A percentile compares a stretch with the other conserved stretches of the same genome.
phyloP scores from a whole-genome alignment of 2,113 vertebrate species.

The Cyanocitta stelleri region DNA sequence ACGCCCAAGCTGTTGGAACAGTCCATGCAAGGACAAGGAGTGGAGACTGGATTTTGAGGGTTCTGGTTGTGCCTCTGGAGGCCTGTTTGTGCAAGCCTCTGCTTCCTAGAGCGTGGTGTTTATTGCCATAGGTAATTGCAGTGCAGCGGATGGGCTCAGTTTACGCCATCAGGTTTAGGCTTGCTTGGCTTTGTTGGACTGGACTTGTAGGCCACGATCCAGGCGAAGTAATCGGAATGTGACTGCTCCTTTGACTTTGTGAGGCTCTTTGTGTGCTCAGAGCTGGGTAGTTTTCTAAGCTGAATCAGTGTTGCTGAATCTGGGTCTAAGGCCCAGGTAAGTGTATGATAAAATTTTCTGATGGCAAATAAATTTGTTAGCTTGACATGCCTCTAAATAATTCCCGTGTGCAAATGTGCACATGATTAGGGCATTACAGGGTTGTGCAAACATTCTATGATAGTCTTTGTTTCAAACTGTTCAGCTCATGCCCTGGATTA shows the following conservation, averaged over 20 bases:
- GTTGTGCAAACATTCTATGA: neutral
- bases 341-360: neutral
- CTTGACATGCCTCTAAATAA: neutral
- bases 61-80: neutral
- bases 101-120: conserved; percentile 8
- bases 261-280: neutral
- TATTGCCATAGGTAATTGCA: neutral
- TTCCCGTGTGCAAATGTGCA: neutral
- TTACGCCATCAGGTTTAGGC: conserved; percentile 14
- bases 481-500: neutral
- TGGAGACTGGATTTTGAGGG: neutral
- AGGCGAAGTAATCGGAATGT: neutral
- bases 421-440: neutral
- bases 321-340: neutral
- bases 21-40: neutral
- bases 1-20: neutral
- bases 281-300: neutral
- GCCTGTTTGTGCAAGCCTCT: conserved; percentile 37
- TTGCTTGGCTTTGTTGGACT: conserved; percentile 16
- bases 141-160: neutral
- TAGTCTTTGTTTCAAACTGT: neutral
- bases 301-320: neutral
- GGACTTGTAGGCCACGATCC: neutral
- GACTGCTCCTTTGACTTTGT: neutral
- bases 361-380: neutral